These are phyloP conservation scores for Tringa solitaria DNA, from an alignment of 2,113 vertebrate species.

Conservation along the genomic window DNA sequence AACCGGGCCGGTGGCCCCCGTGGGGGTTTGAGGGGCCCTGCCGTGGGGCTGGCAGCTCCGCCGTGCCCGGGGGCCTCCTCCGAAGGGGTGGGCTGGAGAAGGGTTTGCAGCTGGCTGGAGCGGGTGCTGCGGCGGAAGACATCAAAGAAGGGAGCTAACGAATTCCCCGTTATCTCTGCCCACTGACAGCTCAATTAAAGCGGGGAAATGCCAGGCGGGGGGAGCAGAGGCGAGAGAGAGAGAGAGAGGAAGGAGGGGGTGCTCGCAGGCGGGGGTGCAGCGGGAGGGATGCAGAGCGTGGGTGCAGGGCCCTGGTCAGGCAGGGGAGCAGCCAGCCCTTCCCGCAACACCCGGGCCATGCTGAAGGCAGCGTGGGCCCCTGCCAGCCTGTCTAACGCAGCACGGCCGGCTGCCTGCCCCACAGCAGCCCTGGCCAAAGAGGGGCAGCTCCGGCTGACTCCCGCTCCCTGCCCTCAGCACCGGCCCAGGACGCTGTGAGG, in stretches of 20 bases:
- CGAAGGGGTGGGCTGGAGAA: neutral
- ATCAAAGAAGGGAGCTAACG: conserved; percentile 1
- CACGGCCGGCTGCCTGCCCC: accelerated
- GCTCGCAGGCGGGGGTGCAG: neutral
- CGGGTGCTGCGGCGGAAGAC: neutral
- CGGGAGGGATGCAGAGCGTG: neutral
- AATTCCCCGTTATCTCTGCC: conserved; percentile 25
- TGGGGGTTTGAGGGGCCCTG: neutral
- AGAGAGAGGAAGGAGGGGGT: neutral
- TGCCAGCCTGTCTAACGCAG: accelerated
- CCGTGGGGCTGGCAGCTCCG: neutral
- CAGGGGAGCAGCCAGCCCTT: neutral
- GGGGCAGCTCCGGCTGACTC: neutral
- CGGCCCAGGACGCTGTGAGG: neutral
- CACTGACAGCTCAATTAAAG: conserved; percentile 28
- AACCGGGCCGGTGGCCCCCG: too few species aligned
- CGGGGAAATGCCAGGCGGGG: neutral
- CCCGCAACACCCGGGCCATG: neutral
- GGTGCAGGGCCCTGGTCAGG: neutral
- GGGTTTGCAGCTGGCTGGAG: neutral
- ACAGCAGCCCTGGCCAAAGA: neutral
- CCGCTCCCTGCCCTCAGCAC: neutral
- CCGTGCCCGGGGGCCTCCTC: neutral
- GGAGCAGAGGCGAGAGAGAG: neutral
- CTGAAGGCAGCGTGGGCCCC: neutral